Evolutionary conservation across 2,888 invertebrate species (phyloP).

Genomic region (Thymelicus acteon): DNA sequence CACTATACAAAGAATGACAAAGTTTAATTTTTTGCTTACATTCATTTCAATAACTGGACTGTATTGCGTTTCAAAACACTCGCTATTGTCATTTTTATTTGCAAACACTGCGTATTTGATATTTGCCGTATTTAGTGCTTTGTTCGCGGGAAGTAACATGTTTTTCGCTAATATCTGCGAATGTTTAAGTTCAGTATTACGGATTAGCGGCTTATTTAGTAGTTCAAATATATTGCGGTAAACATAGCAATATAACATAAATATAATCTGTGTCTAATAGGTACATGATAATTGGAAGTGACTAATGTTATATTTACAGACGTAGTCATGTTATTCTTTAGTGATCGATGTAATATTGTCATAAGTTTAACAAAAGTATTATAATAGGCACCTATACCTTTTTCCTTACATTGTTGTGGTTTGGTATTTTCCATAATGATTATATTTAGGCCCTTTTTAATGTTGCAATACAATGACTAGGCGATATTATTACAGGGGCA

Average conservation of each 20-base stretch:
- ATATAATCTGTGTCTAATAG: not conserved
- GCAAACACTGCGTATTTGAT: constrained; percentile 25
- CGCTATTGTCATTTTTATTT: constrained; percentile 25
- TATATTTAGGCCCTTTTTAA: not conserved
- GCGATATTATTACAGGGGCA: constrained; percentile 61
- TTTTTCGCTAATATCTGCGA: not conserved
- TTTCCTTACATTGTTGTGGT: constrained; percentile 3
- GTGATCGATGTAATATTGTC: not conserved
- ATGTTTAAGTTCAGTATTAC: constrained; percentile 5
- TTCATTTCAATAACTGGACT: constrained; percentile 7
- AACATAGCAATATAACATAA: not conserved
- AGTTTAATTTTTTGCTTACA: constrained; percentile 7
- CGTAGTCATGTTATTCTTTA: not conserved
- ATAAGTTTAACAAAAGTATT: not conserved
- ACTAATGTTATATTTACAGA: not conserved
- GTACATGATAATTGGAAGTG: not conserved
- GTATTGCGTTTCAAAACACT: constrained; percentile 18
- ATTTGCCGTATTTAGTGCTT: constrained; percentile 2
- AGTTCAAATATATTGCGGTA: not conserved
- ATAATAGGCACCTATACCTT: not conserved
- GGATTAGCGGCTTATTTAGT: not conserved
- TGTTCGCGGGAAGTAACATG: constrained; percentile 6
- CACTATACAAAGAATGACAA: not conserved
- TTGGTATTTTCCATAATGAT: not conserved
- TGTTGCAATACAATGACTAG: not conserved